Evolutionary conservation across 2,113 vertebrate species (phyloP), one percentile per base, ranked within the genome.

Genomic region (Chloebia gouldiae): DNA sequence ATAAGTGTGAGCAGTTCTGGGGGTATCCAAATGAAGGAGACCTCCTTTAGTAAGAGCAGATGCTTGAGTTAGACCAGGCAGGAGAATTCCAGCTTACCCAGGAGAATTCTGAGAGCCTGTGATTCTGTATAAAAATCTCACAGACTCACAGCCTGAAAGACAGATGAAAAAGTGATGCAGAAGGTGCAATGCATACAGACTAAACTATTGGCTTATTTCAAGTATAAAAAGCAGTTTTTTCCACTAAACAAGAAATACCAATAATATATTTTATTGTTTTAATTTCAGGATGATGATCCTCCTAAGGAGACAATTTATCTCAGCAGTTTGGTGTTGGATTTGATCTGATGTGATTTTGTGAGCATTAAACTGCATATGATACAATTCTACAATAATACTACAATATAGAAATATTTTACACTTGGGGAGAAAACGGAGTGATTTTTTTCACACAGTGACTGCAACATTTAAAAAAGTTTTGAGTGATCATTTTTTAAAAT

Each of bases 201-300:
- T 56, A 66, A 95, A n/a, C 13, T 75, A 4, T 53, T 78, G 64
- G 22, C 49, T 93, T 86, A 31, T 89, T 93, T 93, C 45, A 45
- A 88, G 37, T 80, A 27, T 60, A 84, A 51, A 8, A 54, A 71
- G 27, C 7, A 37, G 15, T 61, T 92, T 93, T 93, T 73, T 22
- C 51, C 87, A 28, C 19, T 53, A 5, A 49, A 33, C 23, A 33
- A 81, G 56, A 90, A 92, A 70, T 59, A 64, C 9, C 47, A 93
- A 24, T 96, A 93, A 94, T 45, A 2, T 72, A 20, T 80, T 90
- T 88, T 96, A 65, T 93, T 95, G 49, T 89, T 96, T 95, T 92
- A 76, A 79, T 96, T 97, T 37, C 95, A 97, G 95, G 92, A 18
- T 66, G 89, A 23, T 84, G 87, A 84, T 93, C 81, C 80, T 93